A percentile compares a stretch with the other conserved stretches of the same genome.
These are phyloP conservation scores for Cartodere bifasciata DNA, from an alignment of 2,888 invertebrate genomes.

Conservation along the genomic window DNA sequence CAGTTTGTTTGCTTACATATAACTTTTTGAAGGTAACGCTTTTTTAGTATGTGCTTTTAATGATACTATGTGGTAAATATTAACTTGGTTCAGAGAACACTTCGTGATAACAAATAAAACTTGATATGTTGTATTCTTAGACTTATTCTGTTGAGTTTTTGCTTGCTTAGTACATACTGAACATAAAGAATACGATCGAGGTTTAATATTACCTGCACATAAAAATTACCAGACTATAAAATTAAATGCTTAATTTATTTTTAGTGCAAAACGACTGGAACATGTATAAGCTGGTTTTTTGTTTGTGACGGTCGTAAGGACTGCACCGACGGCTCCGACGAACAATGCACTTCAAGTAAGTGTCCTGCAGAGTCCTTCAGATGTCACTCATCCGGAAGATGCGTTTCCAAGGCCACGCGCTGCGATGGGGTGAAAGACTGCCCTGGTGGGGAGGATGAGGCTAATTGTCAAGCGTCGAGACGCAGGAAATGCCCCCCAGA, in stretches of 20 bases:
- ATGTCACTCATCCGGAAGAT: conserved; percentile 53
- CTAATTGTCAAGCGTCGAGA: conserved; percentile 42
- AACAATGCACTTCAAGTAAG: conserved; percentile 56
- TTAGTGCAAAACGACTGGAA: conserved; percentile 73
- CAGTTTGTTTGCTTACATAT: no score
- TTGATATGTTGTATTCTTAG: no score
- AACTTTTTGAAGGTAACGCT: no score
- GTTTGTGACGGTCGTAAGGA: conserved; percentile 79
- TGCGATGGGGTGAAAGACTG: conserved; percentile 74
- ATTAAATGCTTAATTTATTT: conserved; percentile 18
- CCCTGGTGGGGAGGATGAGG: conserved; percentile 64
- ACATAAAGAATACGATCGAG: no score
- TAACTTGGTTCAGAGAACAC: no score
- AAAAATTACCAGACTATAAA: background rate
- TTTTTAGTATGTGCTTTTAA: no score
- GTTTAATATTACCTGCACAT: no score
- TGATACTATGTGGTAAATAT: no score
- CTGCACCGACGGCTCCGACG: conserved; percentile 79
- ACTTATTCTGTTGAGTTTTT: no score
- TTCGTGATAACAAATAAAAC: no score
- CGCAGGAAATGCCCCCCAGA: conserved; percentile 57
- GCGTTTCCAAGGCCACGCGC: conserved; percentile 65
- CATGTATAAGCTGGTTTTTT: conserved; percentile 87
- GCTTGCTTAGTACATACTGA: no score
- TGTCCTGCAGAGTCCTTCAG: conserved; percentile 62